Evolutionary conservation across 1,140 invertebrate genomes (phyloP).

Genomic region (Eciton burchellii): DNA sequence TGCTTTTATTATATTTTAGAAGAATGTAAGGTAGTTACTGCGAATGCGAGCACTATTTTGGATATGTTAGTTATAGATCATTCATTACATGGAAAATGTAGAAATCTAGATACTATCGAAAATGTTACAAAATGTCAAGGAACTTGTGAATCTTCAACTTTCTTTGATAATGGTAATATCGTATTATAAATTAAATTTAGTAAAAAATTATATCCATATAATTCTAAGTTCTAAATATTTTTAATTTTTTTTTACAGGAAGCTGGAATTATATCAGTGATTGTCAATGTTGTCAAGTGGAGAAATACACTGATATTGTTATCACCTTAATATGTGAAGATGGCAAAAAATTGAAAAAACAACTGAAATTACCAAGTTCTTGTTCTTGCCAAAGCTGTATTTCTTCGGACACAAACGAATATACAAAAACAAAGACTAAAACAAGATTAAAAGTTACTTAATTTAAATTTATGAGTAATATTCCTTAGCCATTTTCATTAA

Average conservation of each 20-base stretch:
- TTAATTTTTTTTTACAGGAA: conserved; percentile 83
- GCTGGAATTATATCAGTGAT: conserved; percentile 84
- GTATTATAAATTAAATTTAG: conserved; percentile 11
- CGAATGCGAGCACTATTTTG: conserved; percentile 86
- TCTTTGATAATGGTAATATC: conserved; percentile 87
- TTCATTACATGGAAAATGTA: conserved; percentile 86
- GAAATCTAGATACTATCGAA: conserved; percentile 86
- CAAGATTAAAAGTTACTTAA: no score
- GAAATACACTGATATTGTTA: conserved; percentile 81
- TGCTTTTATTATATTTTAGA: conserved; percentile 76
- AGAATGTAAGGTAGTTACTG: conserved; percentile 85
- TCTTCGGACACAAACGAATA: conserved; percentile 5
- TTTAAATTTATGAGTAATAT: neutral
- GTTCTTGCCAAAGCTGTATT: conserved; percentile 86
- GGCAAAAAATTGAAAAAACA: conserved; percentile 83
- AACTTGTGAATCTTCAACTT: conserved; percentile 88
- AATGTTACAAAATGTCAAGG: conserved; percentile 89
- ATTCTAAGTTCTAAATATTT: conserved; percentile 11
- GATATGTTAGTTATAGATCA: conserved; percentile 85
- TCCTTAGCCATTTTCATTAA: neutral
- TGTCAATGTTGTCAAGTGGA: conserved; percentile 88
- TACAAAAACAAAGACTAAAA: conserved; percentile 34
- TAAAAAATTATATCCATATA: neutral
- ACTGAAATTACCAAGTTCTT: conserved; percentile 85
- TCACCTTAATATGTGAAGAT: conserved; percentile 86